Conservation (phyloP, 2,797 vertebrate genomes). For the Ctenopoma kingsleyae region DNA sequence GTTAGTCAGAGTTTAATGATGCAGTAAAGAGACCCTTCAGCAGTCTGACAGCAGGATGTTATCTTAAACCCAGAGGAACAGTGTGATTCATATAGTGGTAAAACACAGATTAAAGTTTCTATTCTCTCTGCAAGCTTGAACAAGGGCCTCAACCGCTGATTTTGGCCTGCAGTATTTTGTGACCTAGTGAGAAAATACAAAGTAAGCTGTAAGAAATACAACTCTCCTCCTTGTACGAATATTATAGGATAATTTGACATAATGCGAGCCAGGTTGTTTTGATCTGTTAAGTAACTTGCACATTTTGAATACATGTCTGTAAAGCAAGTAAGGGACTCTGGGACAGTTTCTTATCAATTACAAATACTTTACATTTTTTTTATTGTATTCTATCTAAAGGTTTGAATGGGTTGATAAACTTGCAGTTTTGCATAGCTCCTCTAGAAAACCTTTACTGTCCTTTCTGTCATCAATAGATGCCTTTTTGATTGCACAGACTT, state of each 20-base stretch:
- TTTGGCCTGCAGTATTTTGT: background rate
- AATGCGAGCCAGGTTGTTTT: background rate
- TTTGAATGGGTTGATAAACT: no score
- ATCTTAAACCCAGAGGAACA: slow-evolving; percentile 17
- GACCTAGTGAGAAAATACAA: background rate
- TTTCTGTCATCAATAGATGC: background rate
- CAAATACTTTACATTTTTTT: no score
- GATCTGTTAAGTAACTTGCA: background rate
- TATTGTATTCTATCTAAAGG: no score
- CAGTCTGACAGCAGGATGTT: slow-evolving; percentile 9
- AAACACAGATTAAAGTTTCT: slow-evolving; percentile 9
- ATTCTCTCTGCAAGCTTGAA: background rate
- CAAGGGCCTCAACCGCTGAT: background rate
- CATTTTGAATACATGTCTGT: background rate
- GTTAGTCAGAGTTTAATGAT: slow-evolving; percentile 40
- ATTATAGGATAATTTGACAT: background rate
- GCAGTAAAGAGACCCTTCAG: slow-evolving; percentile 17
- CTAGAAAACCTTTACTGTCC: background rate
- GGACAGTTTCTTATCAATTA: background rate
- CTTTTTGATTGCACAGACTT: background rate
- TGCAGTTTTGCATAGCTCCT: no score
- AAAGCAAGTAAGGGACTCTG: background rate
- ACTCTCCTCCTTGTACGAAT: background rate
- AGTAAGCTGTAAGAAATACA: background rate
- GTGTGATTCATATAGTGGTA: background rate